These are phyloP conservation scores for Rhizomys pruinosus DNA, from an alignment of 2,113 vertebrate genomes.

Conservation along the genomic window DNA sequence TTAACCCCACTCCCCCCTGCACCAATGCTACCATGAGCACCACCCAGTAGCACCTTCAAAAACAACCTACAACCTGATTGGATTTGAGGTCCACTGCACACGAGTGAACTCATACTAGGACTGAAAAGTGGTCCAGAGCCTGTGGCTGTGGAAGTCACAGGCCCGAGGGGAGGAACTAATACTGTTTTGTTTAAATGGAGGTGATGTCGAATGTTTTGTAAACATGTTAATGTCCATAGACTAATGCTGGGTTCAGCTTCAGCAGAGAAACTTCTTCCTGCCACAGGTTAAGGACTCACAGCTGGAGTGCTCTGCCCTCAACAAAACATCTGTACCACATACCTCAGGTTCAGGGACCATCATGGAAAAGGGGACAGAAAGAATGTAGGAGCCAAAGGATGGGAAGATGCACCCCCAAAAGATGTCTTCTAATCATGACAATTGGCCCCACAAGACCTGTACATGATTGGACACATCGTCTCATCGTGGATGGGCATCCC, in stretches of 20 bases:
- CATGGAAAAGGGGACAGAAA: neutral
- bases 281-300: too few species aligned
- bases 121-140: neutral
- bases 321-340: neutral
- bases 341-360: neutral
- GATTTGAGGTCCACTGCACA: neutral
- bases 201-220: neutral
- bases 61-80: neutral
- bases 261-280: neutral
- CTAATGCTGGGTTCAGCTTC: too few species aligned
- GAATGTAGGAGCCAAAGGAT: neutral
- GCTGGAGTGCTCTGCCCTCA: neutral
- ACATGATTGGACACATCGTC: neutral
- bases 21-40: neutral
- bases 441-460: neutral
- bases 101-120: neutral
- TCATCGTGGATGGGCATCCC: neutral
- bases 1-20: neutral
- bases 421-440: neutral
- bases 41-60: neutral
- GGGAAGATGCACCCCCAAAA: neutral
- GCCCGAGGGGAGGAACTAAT: neutral
- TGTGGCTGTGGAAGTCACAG: too few species aligned
- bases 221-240: neutral
- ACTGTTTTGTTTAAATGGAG: neutral